phyloP scores from a whole-genome alignment of 1,140 invertebrate genomes.

The Aphelinus atriplicis region DNA sequence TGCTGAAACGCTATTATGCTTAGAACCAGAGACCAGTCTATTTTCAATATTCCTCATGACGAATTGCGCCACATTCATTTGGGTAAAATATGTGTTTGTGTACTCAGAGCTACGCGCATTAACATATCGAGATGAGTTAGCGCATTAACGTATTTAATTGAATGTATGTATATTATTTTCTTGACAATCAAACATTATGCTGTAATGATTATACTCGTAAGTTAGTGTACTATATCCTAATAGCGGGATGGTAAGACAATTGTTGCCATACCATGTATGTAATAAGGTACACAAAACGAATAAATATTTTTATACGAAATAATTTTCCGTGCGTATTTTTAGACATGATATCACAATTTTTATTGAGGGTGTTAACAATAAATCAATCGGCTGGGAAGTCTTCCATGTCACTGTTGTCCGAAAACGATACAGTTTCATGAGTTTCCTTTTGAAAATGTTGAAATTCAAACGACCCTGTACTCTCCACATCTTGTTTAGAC shows the following conservation, averaged over 20 bases:
- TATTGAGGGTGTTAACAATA: background rate
- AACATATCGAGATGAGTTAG: background rate
- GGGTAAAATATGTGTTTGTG: too few relatives aligned
- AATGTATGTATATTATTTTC: constrained; percentile 2
- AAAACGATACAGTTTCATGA: background rate
- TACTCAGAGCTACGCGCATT: too few relatives aligned
- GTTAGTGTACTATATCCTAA: background rate
- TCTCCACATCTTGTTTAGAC: background rate
- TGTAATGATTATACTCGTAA: constrained; percentile 15
- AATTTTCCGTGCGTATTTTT: background rate
- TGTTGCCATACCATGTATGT: constrained; percentile 35
- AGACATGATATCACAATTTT: constrained; percentile 1
- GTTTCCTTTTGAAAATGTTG: background rate
- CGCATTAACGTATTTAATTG: background rate
- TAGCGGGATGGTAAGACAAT: constrained; percentile 10
- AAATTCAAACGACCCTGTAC: background rate
- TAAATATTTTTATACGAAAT: constrained; percentile 25
- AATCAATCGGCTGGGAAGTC: background rate
- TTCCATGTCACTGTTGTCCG: constrained; percentile 6
- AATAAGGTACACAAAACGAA: constrained; percentile 6
- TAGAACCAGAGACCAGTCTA: too few relatives aligned
- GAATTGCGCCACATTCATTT: too few relatives aligned
- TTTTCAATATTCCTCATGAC: too few relatives aligned
- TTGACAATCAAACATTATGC: constrained; percentile 11
- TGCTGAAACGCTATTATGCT: constrained; percentile 43